Evolutionary conservation across 2,113 vertebrate genomes (phyloP).

Genomic region (Nicator chloris): DNA sequence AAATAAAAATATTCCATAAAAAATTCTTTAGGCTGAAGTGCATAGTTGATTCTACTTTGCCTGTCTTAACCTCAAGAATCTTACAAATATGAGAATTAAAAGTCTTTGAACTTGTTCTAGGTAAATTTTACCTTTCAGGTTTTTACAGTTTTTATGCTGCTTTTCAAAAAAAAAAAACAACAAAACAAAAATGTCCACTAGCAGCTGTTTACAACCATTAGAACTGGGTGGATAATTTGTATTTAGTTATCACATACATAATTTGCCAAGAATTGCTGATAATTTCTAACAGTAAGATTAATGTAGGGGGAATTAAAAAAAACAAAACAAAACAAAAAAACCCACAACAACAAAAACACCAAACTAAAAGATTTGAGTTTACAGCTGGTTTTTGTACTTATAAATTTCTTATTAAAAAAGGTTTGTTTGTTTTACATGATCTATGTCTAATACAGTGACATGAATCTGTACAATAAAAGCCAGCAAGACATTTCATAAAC

Average conservation of each 20-base stretch:
- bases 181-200: neutral
- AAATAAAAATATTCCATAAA: neutral
- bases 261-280: neutral
- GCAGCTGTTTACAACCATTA: neutral
- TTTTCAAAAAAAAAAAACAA: too few species aligned
- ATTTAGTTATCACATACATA: neutral
- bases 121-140: neutral
- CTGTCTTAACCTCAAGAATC: neutral
- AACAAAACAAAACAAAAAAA: too few species aligned
- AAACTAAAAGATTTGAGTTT: neutral
- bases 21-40: neutral
- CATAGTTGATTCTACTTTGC: neutral
- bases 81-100: neutral
- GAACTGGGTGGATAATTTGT: neutral
- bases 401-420: neutral
- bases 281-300: neutral
- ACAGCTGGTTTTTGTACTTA: neutral
- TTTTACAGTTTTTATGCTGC: neutral
- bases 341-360: fast-evolving
- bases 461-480: neutral
- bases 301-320: neutral
- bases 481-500: neutral
- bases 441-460: neutral
- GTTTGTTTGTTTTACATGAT: neutral
- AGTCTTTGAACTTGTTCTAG: neutral